A percentile compares a stretch with the other conserved stretches of the same genome.
Conservation (phyloP, 1,140 invertebrate genomes). For the Popillia japonica region DNA sequence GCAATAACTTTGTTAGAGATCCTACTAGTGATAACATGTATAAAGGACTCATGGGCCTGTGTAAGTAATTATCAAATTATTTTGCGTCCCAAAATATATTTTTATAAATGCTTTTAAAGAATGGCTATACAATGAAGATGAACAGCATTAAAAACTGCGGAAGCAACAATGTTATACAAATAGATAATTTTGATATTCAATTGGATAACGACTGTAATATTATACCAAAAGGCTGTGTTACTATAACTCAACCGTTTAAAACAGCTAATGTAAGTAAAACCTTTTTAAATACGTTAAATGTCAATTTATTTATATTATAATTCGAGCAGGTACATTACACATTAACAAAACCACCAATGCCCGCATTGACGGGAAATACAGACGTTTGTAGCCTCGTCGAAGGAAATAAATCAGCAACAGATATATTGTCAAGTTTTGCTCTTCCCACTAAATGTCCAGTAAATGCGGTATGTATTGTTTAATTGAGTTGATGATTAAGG, state of each 20-base stretch:
- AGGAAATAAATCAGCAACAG: not conserved
- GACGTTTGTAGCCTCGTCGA: constrained; percentile 3
- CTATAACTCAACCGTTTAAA: constrained; percentile 30
- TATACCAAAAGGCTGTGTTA: constrained; percentile 30
- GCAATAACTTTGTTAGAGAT: not conserved
- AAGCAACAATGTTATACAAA: not conserved
- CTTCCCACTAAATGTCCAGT: constrained; percentile 30
- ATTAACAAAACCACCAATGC: constrained; percentile 19
- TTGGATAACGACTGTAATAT: constrained; percentile 26
- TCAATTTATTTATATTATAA: not conserved
- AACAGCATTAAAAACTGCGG: constrained; percentile 25
- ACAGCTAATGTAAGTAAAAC: not conserved
- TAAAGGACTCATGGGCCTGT: not conserved
- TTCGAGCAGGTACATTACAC: constrained; percentile 12
- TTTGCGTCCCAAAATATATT: not conserved
- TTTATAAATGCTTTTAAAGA: not conserved
- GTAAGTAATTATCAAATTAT: not conserved
- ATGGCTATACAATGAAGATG: constrained; percentile 15
- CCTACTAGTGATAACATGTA: not conserved
- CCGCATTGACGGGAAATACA: not conserved
- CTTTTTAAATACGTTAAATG: not conserved
- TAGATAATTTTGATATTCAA: constrained; percentile 27
- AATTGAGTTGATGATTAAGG: not conserved
- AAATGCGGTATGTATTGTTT: not conserved
- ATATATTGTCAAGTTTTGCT: not conserved